phyloP scores from a whole-genome alignment of 2,888 invertebrate species.

The Cantharis rufa region DNA sequence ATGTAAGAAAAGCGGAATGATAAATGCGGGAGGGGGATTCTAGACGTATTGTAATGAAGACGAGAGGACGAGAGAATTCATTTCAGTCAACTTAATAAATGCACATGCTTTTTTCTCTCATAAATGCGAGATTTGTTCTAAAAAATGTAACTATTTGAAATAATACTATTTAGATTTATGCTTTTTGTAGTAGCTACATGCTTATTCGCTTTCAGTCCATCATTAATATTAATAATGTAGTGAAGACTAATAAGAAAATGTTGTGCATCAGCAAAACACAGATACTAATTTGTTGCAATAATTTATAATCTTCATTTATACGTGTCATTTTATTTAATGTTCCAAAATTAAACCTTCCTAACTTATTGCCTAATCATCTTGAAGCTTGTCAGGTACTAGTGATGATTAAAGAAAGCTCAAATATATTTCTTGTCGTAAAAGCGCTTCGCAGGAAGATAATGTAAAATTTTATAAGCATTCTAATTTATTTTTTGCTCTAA shows the following conservation, averaged over 20 bases:
- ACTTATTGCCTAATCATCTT: not conserved
- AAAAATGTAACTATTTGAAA: constrained; percentile 11
- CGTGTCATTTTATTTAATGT: not conserved
- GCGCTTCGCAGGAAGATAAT: not conserved
- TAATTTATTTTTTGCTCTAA: not conserved
- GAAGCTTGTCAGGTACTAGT: not conserved
- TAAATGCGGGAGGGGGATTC: constrained; percentile 45
- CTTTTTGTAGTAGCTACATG: not conserved
- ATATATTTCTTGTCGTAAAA: not conserved
- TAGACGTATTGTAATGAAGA: constrained; percentile 48
- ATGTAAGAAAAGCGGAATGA: constrained; percentile 47
- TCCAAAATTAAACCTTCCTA: not conserved
- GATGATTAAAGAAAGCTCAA: not conserved
- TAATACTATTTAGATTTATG: constrained; percentile 19
- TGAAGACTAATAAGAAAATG: not conserved
- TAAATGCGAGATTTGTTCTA: constrained; percentile 7
- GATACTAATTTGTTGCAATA: not conserved
- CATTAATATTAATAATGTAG: not conserved
- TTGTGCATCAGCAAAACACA: not conserved
- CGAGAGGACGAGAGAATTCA: constrained; percentile 44
- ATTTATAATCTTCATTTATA: not conserved
- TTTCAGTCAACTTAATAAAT: constrained; percentile 46
- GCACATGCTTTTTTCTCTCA: constrained; percentile 40
- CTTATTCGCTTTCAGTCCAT: not conserved
- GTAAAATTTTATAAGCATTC: not conserved